Evolutionary conservation across 2,888 invertebrate genomes (phyloP).

Genomic region (Heliconius aoede): DNA sequence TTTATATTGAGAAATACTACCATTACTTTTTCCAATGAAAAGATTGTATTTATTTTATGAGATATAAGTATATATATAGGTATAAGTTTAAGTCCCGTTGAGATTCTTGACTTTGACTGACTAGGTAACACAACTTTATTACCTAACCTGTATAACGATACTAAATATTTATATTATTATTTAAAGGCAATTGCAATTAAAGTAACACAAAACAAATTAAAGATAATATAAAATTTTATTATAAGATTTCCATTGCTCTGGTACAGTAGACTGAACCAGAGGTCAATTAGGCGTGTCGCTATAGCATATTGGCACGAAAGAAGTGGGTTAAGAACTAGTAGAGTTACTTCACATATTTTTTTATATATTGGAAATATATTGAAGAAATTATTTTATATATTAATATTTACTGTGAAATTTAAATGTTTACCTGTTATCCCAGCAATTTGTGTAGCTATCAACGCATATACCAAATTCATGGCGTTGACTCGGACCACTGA

Average conservation of each 20-base stretch:
- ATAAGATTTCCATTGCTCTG: not conserved
- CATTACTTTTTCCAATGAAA: too few species aligned
- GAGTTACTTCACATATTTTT: not conserved
- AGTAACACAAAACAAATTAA: not conserved
- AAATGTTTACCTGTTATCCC: constrained; percentile 44
- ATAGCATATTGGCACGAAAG: not conserved
- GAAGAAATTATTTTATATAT: not conserved
- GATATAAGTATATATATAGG: too few species aligned
- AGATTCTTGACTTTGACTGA: too few species aligned
- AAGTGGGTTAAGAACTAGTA: not conserved
- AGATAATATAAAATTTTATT: not conserved
- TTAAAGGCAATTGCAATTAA: not conserved
- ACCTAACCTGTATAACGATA: too few species aligned
- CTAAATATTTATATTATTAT: too few species aligned
- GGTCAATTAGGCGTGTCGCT: not conserved
- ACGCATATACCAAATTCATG: constrained; percentile 43
- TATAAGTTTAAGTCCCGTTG: too few species aligned
- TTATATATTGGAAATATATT: not conserved
- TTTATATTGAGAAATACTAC: too few species aligned
- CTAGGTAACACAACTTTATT: too few species aligned
- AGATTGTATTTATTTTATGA: too few species aligned
- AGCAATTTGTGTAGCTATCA: constrained; percentile 38
- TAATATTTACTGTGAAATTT: not conserved
- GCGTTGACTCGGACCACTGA: constrained; percentile 42
- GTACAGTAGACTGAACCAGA: not conserved